Base-by-base conservation (phyloP, 2,797 vertebrate species). In the Chlorospingus flavigularis region DNA sequence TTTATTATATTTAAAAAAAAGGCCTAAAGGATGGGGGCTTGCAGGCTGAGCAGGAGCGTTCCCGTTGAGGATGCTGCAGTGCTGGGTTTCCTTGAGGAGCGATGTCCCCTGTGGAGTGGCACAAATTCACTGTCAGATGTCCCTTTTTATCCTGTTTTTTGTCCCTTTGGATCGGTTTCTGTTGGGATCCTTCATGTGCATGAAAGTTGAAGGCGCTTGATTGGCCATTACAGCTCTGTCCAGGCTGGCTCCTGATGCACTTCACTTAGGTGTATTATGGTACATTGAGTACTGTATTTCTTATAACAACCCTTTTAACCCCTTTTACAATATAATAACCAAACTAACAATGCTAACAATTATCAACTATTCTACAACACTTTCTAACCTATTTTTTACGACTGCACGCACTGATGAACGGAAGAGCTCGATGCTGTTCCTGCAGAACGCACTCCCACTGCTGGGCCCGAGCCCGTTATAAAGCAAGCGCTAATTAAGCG, bases 361-460 rank as follows among this genome's bases (percentile, higher is more conserved):
- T 24, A 55, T 23, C n/a, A 55, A 24, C 53, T 10, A 23, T 55
- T 16, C 4, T 23, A 33, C 54, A 23, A 33, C 20, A 16, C 4
- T 33, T 55, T 23, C 13, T 15, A 16, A 33, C 9, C 21, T 15
- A 24, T 23, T 33, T 33, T 33, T 55, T 4, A 55, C n/a, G 33
- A 55, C 3, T 33, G 9, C n/a, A 39, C 2, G 2, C 13, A 21
- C 42, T 3, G 28, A 20, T 1, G 4, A 11, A 13, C 1, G 0
- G 1, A 16, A 14, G 17, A 13, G 1, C 0, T 5, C 0, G 2
- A 13, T 0, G 9, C 8, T 2, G 0, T 1, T 6, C 10, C 12
- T 1, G 8, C 40, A n/a, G 7, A 23, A 7, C 1, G 1, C 7
- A 1, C 10, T 5, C 1, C 1, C 10, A 2, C 7, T 5, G 3